Evolutionary conservation across 23 tunicate species (phyloP).

Genomic region (Trididemnum miniatum): DNA sequence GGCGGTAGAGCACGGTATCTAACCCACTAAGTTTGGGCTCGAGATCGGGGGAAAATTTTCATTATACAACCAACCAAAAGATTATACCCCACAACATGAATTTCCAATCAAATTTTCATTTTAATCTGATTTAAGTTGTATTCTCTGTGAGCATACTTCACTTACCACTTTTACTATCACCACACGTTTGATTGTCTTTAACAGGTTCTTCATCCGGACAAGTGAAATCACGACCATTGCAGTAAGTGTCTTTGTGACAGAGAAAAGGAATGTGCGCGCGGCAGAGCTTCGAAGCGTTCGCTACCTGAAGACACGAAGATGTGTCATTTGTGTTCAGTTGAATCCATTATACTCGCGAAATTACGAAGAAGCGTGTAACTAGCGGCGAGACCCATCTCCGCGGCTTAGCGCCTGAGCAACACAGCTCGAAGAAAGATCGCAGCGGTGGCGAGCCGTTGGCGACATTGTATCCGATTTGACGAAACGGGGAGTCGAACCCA

Average conservation of each 20-base stretch:
- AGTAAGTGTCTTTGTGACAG: constrained; percentile 59
- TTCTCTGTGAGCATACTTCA: too few species aligned
- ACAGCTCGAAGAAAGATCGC: neutral
- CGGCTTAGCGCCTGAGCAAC: neutral
- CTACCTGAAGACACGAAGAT: constrained; percentile 14
- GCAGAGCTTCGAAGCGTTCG: constrained; percentile 45
- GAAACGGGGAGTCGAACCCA: neutral
- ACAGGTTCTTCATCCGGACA: constrained; percentile 65
- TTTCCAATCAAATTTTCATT: too few species aligned
- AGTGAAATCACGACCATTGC: constrained; percentile 55
- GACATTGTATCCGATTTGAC: neutral
- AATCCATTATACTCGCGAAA: neutral
- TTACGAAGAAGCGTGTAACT: neutral
- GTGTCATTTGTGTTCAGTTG: neutral
- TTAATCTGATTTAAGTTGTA: too few species aligned
- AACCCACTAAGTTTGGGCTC: too few species aligned
- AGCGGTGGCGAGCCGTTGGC: constrained; percentile 1
- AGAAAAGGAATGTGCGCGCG: constrained; percentile 59
- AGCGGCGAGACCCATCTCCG: neutral
- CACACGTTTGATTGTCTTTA: constrained; percentile 59
- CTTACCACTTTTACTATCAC: too few species aligned
- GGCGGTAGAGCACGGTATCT: too few species aligned
- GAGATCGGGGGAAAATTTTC: too few species aligned
- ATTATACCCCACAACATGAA: too few species aligned
- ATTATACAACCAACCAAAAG: too few species aligned